A percentile compares a stretch with the other conserved stretches of the same genome.
Conservation (phyloP, 2,797 vertebrate genomes). For the Scolopax rusticola region DNA sequence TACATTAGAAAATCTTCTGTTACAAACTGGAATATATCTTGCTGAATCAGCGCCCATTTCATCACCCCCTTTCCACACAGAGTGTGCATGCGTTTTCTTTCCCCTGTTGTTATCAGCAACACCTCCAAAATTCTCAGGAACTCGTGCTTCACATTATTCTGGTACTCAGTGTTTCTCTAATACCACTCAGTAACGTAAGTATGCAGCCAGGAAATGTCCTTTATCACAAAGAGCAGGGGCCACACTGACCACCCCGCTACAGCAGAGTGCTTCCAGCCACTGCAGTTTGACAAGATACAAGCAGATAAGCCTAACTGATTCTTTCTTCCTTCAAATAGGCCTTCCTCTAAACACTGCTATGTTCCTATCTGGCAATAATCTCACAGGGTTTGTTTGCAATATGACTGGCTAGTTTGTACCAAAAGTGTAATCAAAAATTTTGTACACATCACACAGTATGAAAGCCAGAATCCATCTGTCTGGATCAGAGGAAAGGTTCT, state of each 20-base stretch:
- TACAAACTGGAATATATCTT: rapidly evolving
- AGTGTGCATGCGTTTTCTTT: rapidly evolving
- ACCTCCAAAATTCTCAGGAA: neutral
- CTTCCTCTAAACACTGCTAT: neutral
- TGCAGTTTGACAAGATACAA: neutral
- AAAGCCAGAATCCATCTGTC: neutral
- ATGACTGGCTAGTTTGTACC: neutral
- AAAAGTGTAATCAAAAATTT: conserved; percentile 41
- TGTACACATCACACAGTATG: neutral
- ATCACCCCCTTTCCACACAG: rapidly evolving
- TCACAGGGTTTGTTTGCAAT: neutral
- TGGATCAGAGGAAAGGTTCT: neutral
- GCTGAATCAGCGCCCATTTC: neutral
- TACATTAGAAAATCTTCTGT: neutral
- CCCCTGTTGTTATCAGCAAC: rapidly evolving
- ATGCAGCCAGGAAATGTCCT: neutral
- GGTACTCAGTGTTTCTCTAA: neutral
- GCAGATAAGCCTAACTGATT: neutral
- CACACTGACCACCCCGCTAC: neutral
- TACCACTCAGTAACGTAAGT: neutral
- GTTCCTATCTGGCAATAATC: neutral
- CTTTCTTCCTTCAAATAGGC: neutral
- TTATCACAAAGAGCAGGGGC: neutral
- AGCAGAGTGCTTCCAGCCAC: neutral
- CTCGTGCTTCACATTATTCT: neutral